Conservation (phyloP, 2,797 vertebrate genomes). For the Percopsis omiscomaycus region DNA sequence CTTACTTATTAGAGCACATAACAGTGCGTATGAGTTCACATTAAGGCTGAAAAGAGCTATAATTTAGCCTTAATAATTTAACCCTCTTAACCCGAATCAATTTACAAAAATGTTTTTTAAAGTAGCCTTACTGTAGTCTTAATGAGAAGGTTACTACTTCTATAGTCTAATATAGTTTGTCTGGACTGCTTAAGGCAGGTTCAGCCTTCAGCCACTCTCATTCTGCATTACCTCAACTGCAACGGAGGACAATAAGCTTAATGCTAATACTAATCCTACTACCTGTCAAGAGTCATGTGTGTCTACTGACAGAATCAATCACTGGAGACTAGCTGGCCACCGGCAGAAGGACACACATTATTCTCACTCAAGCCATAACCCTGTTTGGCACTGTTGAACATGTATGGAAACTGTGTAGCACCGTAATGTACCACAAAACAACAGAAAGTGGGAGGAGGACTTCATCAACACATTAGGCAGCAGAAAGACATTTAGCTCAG, state of each 20-base stretch:
- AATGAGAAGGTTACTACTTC: too few species aligned
- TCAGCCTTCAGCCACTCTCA: too few species aligned
- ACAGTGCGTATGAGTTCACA: too few species aligned
- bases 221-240: conserved; percentile 47
- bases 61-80: too few species aligned
- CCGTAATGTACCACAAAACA: neutral
- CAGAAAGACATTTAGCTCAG: conserved; percentile 1
- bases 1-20: too few species aligned
- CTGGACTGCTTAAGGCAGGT: too few species aligned
- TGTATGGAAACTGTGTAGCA: too few species aligned
- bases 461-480: neutral
- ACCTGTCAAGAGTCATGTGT: conserved; percentile 75
- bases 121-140: too few species aligned
- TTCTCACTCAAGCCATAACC: conserved; percentile 5
- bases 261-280: conserved; percentile 69
- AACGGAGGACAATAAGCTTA: conserved; percentile 61
- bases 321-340: conserved; percentile 17
- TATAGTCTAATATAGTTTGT: too few species aligned
- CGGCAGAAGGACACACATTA: conserved; percentile 15
- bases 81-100: too few species aligned
- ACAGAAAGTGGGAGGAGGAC: neutral
- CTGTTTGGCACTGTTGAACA: neutral
- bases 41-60: too few species aligned
- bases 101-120: too few species aligned
- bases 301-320: conserved; percentile 56